Percentiles rank a stretch among this genome's conserved stretches.
phyloP scores from a whole-genome alignment of 2,797 vertebrate genomes.

The Petrocephalus schoutedeni region DNA sequence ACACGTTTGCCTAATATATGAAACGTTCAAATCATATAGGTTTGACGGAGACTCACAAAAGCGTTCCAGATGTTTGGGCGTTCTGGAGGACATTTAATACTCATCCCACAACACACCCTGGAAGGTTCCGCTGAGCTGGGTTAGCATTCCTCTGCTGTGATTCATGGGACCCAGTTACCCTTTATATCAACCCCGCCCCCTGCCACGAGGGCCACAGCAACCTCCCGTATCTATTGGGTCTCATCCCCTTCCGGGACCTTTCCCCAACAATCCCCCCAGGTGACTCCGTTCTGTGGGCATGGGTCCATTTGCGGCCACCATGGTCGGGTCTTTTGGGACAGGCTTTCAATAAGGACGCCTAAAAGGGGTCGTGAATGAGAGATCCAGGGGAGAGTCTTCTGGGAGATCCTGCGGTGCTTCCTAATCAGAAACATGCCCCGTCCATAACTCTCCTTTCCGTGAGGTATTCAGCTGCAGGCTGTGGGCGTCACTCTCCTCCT shows the following conservation, averaged over 20 bases:
- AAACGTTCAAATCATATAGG: not conserved
- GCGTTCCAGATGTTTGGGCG: not conserved
- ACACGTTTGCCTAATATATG: slow-evolving; percentile 19
- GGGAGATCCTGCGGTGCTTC: not conserved
- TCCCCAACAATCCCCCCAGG: not conserved
- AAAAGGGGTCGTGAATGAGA: not conserved
- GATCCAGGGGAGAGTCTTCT: too few relatives aligned
- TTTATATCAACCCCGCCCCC: not conserved
- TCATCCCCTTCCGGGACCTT: not conserved
- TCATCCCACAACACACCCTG: not conserved
- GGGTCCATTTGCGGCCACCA: not conserved
- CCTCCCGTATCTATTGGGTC: not conserved
- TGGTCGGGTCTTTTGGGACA: not conserved
- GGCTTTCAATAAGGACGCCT: not conserved
- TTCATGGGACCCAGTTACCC: not conserved
- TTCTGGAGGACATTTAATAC: not conserved
- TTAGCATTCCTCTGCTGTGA: not conserved
- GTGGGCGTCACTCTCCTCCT: not conserved
- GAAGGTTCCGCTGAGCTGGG: not conserved
- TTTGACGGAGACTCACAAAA: not conserved
- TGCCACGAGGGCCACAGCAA: not conserved
- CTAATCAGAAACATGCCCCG: not conserved
- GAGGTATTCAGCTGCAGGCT: not conserved
- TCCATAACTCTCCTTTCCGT: not conserved
- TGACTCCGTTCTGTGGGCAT: not conserved